These are phyloP conservation scores for Mormyrops boulengeri DNA, from an alignment of 2,797 vertebrate species.

Conservation along the genomic window DNA sequence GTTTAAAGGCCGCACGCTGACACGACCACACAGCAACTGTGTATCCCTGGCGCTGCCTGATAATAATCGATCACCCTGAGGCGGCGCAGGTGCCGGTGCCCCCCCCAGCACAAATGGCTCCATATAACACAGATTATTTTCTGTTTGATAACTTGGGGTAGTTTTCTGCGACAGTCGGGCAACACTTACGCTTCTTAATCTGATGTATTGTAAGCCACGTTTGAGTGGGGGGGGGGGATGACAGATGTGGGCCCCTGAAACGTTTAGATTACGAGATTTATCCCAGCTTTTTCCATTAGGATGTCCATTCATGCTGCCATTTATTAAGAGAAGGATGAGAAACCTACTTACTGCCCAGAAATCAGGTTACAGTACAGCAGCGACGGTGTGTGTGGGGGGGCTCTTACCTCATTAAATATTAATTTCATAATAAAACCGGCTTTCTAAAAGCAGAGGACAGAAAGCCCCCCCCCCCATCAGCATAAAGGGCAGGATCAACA, in stretches of 20 bases:
- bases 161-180: conserved; percentile 30
- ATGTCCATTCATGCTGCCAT: conserved; percentile 60
- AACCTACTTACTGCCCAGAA: conserved; percentile 70
- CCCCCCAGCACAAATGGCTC: conserved; percentile 31
- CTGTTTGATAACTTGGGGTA: conserved; percentile 41
- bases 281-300: conserved; percentile 66
- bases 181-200: conserved; percentile 47
- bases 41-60: conserved; percentile 36
- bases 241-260: conserved; percentile 65
- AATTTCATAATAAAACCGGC: conserved; percentile 66
- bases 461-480: conserved; percentile 30
- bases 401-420: conserved; percentile 74
- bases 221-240: conserved; percentile 56
- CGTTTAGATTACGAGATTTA: conserved; percentile 70
- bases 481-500: conserved; percentile 9
- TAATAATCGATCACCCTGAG: conserved; percentile 51
- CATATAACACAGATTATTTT: conserved; percentile 30
- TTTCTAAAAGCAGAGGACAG: conserved; percentile 48
- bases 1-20: conserved; percentile 9
- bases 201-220: conserved; percentile 38
- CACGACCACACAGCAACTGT: conserved; percentile 35
- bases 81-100: background rate
- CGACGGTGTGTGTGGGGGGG: conserved; percentile 32
- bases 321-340: conserved; percentile 52
- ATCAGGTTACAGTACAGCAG: conserved; percentile 69